A percentile compares a stretch with the other conserved stretches of the same genome.
Conservation (phyloP, 2,888 invertebrate species). For the Digitonthophagus gazella region DNA sequence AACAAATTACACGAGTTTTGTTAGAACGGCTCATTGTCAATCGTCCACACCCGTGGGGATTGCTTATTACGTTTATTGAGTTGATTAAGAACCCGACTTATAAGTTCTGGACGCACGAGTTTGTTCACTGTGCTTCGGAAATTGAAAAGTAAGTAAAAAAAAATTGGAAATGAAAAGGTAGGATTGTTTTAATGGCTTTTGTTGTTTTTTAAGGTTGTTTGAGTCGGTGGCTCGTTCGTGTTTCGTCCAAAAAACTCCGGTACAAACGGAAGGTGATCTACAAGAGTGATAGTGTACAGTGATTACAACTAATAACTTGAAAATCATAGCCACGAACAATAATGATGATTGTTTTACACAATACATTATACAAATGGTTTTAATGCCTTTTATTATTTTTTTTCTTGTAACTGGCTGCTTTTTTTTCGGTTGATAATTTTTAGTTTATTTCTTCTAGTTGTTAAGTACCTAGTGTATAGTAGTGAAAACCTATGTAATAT, state of each 20-base stretch:
- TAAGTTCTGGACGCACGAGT: constrained; percentile 99
- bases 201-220: constrained; percentile 69
- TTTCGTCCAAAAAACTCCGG: constrained; percentile 80
- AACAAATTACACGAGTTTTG: constrained; percentile 95
- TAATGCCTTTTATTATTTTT: constrained; percentile 28
- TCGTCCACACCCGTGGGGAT: constrained; percentile 98
- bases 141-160: constrained; percentile 98
- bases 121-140: constrained; percentile 99
- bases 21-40: constrained; percentile 97
- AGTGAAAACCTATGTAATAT: constrained; percentile 44
- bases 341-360: constrained; percentile 28
- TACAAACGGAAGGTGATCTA: constrained; percentile 63
- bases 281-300: constrained; percentile 59
- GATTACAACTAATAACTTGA: constrained; percentile 22
- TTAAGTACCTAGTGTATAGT: constrained; percentile 27
- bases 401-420: constrained; percentile 33
- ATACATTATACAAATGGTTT: constrained; percentile 26
- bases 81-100: constrained; percentile 97
- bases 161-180: no score
- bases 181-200: not conserved
- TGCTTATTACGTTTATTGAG: constrained; percentile 98
- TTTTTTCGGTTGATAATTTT: constrained; percentile 25
- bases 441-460: constrained; percentile 24
- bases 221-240: constrained; percentile 96
- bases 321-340: constrained; percentile 10